Conservation (phyloP, 2,113 vertebrate species). For the Melanostigma gelatinosum region DNA sequence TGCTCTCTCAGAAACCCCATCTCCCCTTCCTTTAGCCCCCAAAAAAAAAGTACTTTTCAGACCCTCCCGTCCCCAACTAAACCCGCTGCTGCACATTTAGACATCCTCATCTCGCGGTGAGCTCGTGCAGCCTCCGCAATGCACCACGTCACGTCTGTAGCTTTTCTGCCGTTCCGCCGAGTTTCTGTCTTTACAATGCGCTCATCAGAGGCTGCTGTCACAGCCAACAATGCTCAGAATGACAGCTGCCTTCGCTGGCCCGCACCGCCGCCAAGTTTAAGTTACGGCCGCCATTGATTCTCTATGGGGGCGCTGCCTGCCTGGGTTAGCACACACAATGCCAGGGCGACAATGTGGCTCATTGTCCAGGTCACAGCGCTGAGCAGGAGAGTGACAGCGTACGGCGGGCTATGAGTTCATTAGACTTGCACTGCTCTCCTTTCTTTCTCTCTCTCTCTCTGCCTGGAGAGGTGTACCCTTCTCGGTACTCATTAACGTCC, state of each 20-base stretch:
- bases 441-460: conserved; percentile 18
- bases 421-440: conserved; percentile 54
- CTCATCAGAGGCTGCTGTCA: conserved; percentile 72
- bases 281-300: conserved; percentile 71
- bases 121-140: conserved; percentile 42
- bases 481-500: conserved; percentile 72
- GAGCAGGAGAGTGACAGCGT: conserved; percentile 74
- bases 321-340: conserved; percentile 64
- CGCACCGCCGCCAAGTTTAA: conserved; percentile 56
- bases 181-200: conserved; percentile 56
- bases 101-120: conserved; percentile 19
- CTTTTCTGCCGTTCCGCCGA: conserved; percentile 7
- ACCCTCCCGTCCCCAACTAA: not conserved
- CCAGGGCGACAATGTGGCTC: conserved; percentile 47
- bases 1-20: not conserved
- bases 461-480: conserved; percentile 35
- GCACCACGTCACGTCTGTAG: conserved; percentile 15
- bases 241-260: conserved; percentile 65
- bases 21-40: not conserved
- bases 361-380: conserved; percentile 69
- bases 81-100: conserved; percentile 1
- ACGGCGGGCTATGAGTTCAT: conserved; percentile 68
- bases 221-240: conserved; percentile 60
- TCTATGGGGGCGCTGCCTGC: conserved; percentile 60
- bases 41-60: not conserved